Evolutionary conservation across 2,113 vertebrate species (phyloP).

Genomic region (Antidorcas marsupialis): DNA sequence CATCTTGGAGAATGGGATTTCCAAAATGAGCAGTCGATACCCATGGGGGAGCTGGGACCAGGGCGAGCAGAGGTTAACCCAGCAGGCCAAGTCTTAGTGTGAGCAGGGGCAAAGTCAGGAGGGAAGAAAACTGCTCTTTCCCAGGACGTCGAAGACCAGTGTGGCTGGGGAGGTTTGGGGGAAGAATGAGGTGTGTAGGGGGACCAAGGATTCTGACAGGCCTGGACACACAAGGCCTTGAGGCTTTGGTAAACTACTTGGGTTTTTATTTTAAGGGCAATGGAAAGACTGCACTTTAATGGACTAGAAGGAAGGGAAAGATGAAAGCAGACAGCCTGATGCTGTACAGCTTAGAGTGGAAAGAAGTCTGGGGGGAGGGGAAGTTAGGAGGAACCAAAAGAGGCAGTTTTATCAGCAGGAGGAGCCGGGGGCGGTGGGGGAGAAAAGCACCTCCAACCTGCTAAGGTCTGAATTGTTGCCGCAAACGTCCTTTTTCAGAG

Average conservation of each 20-base stretch:
- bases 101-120: background rate
- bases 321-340: background rate
- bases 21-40: background rate
- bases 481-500: background rate
- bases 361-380: background rate
- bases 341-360: background rate
- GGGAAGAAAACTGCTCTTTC: background rate
- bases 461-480: background rate
- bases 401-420: background rate
- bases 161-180: background rate
- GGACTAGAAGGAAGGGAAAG: background rate
- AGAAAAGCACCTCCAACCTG: background rate
- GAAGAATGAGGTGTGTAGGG: background rate
- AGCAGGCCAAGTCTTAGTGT: fast-evolving
- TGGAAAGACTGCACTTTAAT: background rate
- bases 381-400: background rate
- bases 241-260: background rate
- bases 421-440: background rate
- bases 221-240: background rate
- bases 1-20: background rate
- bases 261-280: background rate
- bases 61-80: fast-evolving
- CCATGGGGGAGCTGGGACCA: fast-evolving
- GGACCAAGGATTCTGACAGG: fast-evolving
- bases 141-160: background rate